Evolutionary conservation across 2,797 vertebrate species (phyloP).

Genomic region (Craterocephalus amniculus): DNA sequence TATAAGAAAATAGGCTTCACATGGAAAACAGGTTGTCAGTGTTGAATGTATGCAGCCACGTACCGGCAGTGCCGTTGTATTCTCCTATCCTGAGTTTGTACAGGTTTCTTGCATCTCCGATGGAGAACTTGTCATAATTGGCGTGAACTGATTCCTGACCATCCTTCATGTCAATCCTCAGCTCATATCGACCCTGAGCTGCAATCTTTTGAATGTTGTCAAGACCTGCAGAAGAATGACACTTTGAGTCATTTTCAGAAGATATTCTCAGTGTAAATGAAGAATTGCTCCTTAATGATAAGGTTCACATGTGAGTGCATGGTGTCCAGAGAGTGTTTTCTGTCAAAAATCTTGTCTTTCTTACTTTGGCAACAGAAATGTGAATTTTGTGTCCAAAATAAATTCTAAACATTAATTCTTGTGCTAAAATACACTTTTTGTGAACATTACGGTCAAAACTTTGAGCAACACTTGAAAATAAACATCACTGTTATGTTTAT

Average conservation of each 20-base stretch:
- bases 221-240: conserved; percentile 82
- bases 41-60: not conserved
- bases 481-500: not conserved
- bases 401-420: no score
- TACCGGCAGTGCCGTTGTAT: conserved; percentile 97
- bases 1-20: conserved; percentile 8
- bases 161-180: conserved; percentile 95
- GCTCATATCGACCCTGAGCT: conserved; percentile 92
- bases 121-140: conserved; percentile 92
- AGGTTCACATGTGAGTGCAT: no score
- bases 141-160: conserved; percentile 92
- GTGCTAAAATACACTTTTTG: not conserved
- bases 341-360: no score
- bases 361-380: no score
- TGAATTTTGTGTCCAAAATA: no score
- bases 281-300: not conserved
- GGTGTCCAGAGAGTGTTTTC: not conserved
- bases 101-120: conserved; percentile 89
- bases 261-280: not conserved
- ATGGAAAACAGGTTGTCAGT: conserved; percentile 5
- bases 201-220: conserved; percentile 96
- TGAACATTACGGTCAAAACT: not conserved
- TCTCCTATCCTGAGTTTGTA: conserved; percentile 95
- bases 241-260: not conserved
- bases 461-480: no score